phyloP scores from a whole-genome alignment of 2,888 invertebrate genomes.

The Lithosia quadra region DNA sequence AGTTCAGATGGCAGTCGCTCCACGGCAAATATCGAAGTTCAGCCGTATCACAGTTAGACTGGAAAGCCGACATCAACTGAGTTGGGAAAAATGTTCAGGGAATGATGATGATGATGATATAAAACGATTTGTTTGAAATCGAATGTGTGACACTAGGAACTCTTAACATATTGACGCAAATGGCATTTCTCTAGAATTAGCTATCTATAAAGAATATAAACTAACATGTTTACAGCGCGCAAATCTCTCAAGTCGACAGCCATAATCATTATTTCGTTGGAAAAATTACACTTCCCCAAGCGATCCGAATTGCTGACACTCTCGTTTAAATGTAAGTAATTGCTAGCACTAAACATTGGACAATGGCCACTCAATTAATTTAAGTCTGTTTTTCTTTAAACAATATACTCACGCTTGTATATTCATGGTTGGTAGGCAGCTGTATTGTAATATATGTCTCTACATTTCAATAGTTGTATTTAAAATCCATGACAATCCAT shows the following conservation, averaged over 20 bases:
- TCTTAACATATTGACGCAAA: not conserved
- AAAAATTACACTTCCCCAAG: slow-evolving; percentile 4
- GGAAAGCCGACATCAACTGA: no score
- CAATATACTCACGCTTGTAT: not conserved
- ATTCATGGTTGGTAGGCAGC: not conserved
- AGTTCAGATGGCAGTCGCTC: no score
- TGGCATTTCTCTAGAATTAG: not conserved
- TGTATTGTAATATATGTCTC: not conserved
- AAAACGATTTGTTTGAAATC: not conserved
- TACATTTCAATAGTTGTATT: no score
- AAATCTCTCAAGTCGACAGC: slow-evolving; percentile 52
- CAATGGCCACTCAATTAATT: not conserved
- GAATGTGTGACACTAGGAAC: not conserved
- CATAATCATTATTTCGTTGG: slow-evolving; percentile 22
- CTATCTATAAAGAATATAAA: slow-evolving; percentile 44
- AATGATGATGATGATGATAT: no score
- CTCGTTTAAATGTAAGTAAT: slow-evolving; percentile 5
- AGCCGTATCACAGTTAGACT: no score
- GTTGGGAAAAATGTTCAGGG: no score
- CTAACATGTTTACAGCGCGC: slow-evolving; percentile 51
- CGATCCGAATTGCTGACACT: not conserved
- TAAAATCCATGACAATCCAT: no score
- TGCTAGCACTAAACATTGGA: slow-evolving; percentile 5
- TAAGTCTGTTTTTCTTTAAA: not conserved
- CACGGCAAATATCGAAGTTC: no score